A percentile compares a stretch with the other conserved stretches of the same genome.
These are phyloP conservation scores for Danio aesculapii DNA, from an alignment of 2,797 vertebrate genomes.

Conservation along the genomic window DNA sequence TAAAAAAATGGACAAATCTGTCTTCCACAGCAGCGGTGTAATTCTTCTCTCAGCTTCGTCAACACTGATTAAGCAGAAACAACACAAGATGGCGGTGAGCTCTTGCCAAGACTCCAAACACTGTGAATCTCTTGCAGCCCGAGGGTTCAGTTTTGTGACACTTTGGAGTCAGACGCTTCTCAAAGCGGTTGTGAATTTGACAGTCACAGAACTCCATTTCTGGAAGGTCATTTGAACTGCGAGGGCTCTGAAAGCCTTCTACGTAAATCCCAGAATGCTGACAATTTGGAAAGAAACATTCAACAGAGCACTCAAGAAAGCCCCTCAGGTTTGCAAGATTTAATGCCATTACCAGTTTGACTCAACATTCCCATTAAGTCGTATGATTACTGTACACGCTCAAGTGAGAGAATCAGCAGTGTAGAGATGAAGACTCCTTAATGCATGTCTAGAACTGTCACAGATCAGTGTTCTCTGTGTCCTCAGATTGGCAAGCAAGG, in stretches of 20 bases:
- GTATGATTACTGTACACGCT: conserved; percentile 29
- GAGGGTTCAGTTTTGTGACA: conserved; percentile 12
- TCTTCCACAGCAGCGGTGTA: conserved; percentile 55
- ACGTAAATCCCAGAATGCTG: conserved; percentile 17
- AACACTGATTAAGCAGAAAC: conserved; percentile 43
- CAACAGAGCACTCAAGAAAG: conserved; percentile 15
- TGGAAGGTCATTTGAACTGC: conserved; percentile 8
- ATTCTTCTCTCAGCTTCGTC: conserved; percentile 36
- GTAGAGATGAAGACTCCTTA: conserved; percentile 10
- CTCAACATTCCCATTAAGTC: conserved; percentile 18
- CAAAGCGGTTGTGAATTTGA: background rate
- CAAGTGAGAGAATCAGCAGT: conserved; percentile 30
- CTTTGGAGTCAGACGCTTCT: conserved; percentile 21
- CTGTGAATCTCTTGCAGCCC: conserved; percentile 11
- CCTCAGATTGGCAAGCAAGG: conserved; percentile 39
- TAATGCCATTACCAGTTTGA: conserved; percentile 19
- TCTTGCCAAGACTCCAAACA: conserved; percentile 37
- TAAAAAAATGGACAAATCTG: conserved; percentile 42
- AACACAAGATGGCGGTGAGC: conserved; percentile 45
- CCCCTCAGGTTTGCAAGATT: conserved; percentile 1
- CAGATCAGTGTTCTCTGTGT: conserved; percentile 29
- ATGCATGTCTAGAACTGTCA: conserved; percentile 21
- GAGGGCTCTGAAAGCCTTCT: background rate
- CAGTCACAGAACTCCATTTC: conserved; percentile 27
- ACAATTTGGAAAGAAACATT: background rate